phyloP scores from a whole-genome alignment of 2,797 vertebrate genomes.

The Halcyon leucocephala region DNA sequence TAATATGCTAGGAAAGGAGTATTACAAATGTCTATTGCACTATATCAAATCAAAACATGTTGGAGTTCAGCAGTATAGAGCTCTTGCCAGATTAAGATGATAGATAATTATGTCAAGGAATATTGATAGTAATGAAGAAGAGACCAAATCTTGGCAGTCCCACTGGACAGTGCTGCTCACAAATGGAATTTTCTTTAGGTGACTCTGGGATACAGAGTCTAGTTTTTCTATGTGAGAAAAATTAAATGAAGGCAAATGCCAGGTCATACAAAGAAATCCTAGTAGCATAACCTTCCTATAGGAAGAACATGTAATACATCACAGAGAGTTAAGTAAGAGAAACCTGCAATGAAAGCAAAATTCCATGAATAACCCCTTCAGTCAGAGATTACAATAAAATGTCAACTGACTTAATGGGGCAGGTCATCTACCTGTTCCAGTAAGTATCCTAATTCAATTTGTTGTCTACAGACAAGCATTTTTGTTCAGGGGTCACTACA shows the following conservation, averaged over 20 bases:
- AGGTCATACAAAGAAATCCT: constrained; percentile 52
- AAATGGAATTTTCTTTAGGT: background rate
- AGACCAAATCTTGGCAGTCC: background rate
- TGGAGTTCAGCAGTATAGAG: background rate
- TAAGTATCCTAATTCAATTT: constrained; percentile 68
- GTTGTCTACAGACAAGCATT: constrained; percentile 14
- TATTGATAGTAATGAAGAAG: background rate
- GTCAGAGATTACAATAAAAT: constrained; percentile 64
- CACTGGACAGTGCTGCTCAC: background rate
- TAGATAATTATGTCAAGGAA: background rate
- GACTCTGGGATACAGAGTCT: background rate
- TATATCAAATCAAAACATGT: background rate
- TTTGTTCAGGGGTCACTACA: background rate
- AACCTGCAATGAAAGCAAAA: constrained; percentile 53
- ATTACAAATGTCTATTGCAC: background rate
- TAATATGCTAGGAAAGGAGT: background rate
- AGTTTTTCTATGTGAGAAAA: background rate
- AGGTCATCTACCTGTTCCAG: constrained; percentile 60
- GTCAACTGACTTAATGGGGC: constrained; percentile 55
- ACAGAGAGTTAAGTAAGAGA: constrained; percentile 38
- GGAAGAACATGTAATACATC: constrained; percentile 40
- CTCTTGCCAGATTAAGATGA: background rate
- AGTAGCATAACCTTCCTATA: constrained; percentile 39
- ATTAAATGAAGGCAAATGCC: background rate
- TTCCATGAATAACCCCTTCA: constrained; percentile 61